Base-by-base conservation (phyloP, 1,140 invertebrate species). In the Lineus longissimus region DNA sequence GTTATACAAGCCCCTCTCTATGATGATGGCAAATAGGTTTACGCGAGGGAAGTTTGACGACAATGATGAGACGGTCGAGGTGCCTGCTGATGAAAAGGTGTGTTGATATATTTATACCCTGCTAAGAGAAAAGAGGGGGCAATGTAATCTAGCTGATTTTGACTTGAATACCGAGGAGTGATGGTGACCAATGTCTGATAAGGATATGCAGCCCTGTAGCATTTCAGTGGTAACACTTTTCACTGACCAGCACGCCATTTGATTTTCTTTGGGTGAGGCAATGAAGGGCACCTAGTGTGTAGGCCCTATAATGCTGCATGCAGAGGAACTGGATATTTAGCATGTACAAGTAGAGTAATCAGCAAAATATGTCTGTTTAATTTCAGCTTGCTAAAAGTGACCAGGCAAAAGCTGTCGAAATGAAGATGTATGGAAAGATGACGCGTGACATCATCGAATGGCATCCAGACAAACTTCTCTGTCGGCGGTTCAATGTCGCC, bases 401-500 rank as follows among this genome's bases (percentile, higher is more conserved):
- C 45, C 51, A 77, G 29, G 68, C 58, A 2, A 79, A 84, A 55
- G 93, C 92, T 6, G 93, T 90, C 0, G 86, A 86, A 68, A 85
- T 87, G 76, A 92, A 92, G 70, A 88, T 91, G 82, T 95, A 90
- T 82, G 94, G 94, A 0, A 85, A 86, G 67, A 79, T 93, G 60
- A 97, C 94, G 0, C 80, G 87, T 29, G 83, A 91, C 55, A 83
- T 79, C 23, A 77, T 75, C 7, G 84, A 88, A 61, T 99, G 97
- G 97, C 86, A 90, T 70, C 97, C 97, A 1, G 86, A 88, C 59
- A 84, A 87, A 59, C 73, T 96, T 17, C 82, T 99, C 0, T 98
- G 93, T 75, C 93, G 93, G 74, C 84, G 95, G 43, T 98, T 98
- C 74, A 98, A 99, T 78, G 88, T 99, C 11, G 90, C 94, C 0